These are phyloP conservation scores for Cataglyphis rosenhaueri DNA, from an alignment of 2,888 invertebrate genomes.

Conservation along the genomic window DNA sequence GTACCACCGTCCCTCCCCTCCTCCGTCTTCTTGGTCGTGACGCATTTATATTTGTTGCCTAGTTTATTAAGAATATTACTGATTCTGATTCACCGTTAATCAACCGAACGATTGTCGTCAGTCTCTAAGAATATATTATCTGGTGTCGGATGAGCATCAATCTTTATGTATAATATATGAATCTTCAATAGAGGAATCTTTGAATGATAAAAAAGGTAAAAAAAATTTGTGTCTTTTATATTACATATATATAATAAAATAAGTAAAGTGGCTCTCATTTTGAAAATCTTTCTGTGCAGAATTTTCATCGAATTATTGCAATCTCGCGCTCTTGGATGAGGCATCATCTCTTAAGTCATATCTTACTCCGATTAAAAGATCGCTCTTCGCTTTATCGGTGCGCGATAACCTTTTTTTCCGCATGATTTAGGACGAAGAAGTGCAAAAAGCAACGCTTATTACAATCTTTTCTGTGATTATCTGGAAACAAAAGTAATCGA, in stretches of 20 bases:
- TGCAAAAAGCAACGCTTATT: background rate
- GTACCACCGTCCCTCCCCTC: too few relatives aligned
- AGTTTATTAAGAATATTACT: background rate
- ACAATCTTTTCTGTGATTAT: background rate
- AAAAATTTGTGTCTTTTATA: background rate
- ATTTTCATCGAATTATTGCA: background rate
- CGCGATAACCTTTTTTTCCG: background rate
- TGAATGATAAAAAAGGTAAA: background rate
- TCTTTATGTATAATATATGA: background rate
- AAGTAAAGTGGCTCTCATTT: background rate
- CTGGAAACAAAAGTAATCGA: background rate
- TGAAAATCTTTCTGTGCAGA: background rate
- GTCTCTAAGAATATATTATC: background rate
- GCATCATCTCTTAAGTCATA: background rate
- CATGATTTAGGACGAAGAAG: background rate
- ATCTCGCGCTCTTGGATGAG: background rate
- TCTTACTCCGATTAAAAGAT: background rate
- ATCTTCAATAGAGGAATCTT: background rate
- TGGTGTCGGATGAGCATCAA: background rate
- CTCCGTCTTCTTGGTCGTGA: background rate
- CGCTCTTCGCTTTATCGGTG: background rate
- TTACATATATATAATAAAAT: too few relatives aligned
- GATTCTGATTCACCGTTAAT: too few relatives aligned
- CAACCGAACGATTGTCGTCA: background rate
- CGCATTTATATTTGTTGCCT: background rate